Evolutionary conservation across 2,113 vertebrate genomes (phyloP).

Genomic region (Meriones unguiculatus): DNA sequence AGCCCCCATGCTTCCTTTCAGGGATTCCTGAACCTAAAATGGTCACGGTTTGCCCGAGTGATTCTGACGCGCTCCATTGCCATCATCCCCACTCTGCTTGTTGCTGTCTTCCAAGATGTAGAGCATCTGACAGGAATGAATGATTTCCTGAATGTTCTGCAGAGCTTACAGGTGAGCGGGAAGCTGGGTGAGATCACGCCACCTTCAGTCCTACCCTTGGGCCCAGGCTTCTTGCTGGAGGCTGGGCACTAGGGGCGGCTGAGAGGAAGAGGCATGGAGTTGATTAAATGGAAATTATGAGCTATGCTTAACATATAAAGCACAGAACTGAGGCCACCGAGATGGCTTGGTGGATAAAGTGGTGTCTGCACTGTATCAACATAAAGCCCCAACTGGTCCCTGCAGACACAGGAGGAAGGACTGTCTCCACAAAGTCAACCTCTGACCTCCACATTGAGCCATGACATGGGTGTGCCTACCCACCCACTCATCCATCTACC

Average conservation of each 20-base stretch:
- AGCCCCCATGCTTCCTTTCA: constrained; percentile 69
- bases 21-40: constrained; percentile 96
- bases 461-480: too few relatives aligned
- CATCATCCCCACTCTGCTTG: constrained; percentile 93
- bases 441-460: neutral
- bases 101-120: constrained; percentile 95
- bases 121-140: constrained; percentile 95
- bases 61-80: constrained; percentile 95
- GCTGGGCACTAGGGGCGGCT: neutral
- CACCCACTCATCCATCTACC: neutral
- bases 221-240: neutral
- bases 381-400: neutral
- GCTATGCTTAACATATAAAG: neutral
- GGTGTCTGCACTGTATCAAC: too few relatives aligned
- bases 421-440: too few relatives aligned
- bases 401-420: neutral
- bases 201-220: neutral
- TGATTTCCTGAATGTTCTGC: constrained; percentile 96
- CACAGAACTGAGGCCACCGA: too few relatives aligned
- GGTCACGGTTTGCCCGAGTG: constrained; percentile 95
- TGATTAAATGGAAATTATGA: neutral
- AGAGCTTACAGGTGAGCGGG: constrained; percentile 94
- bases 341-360: neutral
- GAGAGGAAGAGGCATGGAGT: neutral
- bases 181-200: neutral